phyloP scores from a whole-genome alignment of 30 jellyfish, hydroid and myxozoan genomes.

The Chironex yamaguchii region DNA sequence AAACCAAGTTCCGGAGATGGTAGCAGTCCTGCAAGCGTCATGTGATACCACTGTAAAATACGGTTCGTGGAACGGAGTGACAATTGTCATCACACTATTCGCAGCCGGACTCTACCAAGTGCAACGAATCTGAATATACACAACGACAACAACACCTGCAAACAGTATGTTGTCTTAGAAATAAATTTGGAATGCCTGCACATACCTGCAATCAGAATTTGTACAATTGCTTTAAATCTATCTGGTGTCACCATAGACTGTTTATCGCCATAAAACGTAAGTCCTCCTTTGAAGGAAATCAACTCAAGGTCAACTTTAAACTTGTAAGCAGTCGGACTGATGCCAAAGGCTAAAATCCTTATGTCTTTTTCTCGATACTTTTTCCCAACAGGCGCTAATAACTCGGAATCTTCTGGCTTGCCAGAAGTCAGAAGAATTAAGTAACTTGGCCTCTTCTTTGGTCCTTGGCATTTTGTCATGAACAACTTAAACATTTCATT shows the following conservation, averaged over 20 bases:
- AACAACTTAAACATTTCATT: conserved; percentile 46
- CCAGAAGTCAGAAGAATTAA: conserved; percentile 67
- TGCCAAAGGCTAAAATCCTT: conserved; percentile 57
- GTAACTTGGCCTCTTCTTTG: conserved; percentile 55
- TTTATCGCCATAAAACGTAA: conserved; percentile 57
- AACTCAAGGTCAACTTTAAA: conserved; percentile 41
- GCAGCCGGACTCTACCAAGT: too few species aligned
- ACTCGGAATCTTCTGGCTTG: conserved; percentile 62
- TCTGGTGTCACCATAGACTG: conserved; percentile 63
- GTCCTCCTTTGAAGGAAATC: conserved; percentile 27
- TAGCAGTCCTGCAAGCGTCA: too few species aligned
- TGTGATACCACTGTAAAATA: too few species aligned
- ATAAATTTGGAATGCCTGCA: not conserved
- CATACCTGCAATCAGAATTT: conserved; percentile 52
- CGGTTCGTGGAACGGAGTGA: too few species aligned
- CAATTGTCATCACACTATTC: too few species aligned
- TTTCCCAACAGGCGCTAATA: conserved; percentile 18
- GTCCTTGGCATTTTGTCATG: conserved; percentile 2
- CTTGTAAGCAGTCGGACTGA: conserved; percentile 60
- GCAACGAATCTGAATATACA: too few species aligned
- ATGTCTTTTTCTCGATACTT: conserved; percentile 31
- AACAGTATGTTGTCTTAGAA: not conserved
- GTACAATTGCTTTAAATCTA: conserved; percentile 64
- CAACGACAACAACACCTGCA: not conserved
- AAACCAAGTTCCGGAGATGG: too few species aligned